These are phyloP conservation scores for Stratiolaelaps scimitus DNA, from an alignment of 1,140 invertebrate species.

Conservation along the genomic window DNA sequence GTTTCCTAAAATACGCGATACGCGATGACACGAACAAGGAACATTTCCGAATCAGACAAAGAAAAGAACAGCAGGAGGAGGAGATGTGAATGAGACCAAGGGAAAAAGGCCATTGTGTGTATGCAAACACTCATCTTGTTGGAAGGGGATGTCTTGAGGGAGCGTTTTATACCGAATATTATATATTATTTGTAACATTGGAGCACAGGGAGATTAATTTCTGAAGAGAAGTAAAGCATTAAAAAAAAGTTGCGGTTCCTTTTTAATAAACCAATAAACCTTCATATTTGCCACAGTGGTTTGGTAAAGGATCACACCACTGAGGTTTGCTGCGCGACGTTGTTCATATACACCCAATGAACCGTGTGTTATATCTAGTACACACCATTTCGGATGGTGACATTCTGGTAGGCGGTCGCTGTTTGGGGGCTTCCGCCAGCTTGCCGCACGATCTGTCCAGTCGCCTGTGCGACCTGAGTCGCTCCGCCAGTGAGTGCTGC, in stretches of 20 bases:
- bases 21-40: too few species aligned
- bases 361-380: not conserved
- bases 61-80: not conserved
- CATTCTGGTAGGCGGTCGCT: slow-evolving; percentile 38
- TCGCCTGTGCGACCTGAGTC: slow-evolving; percentile 38
- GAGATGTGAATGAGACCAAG: not conserved
- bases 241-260: too few species aligned
- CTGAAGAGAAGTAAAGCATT: too few species aligned
- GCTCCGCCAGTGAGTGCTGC: slow-evolving; percentile 36
- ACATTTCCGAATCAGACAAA: not conserved
- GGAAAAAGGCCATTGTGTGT: not conserved
- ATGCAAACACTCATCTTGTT: not conserved
- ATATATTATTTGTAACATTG: too few species aligned
- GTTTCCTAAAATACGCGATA: slow-evolving; percentile 33
- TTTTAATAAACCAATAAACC: too few species aligned
- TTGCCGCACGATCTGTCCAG: slow-evolving; percentile 43
- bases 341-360: too few species aligned
- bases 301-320: too few species aligned
- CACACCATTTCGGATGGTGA: slow-evolving; percentile 22
- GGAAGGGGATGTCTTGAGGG: too few species aligned
- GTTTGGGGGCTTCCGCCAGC: slow-evolving; percentile 33
- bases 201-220: too few species aligned
- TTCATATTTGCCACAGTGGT: too few species aligned
- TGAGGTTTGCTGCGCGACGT: too few species aligned
- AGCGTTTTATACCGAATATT: too few species aligned